Base-by-base conservation (phyloP, 1,140 invertebrate species). In the Neocloeon triangulifer region DNA sequence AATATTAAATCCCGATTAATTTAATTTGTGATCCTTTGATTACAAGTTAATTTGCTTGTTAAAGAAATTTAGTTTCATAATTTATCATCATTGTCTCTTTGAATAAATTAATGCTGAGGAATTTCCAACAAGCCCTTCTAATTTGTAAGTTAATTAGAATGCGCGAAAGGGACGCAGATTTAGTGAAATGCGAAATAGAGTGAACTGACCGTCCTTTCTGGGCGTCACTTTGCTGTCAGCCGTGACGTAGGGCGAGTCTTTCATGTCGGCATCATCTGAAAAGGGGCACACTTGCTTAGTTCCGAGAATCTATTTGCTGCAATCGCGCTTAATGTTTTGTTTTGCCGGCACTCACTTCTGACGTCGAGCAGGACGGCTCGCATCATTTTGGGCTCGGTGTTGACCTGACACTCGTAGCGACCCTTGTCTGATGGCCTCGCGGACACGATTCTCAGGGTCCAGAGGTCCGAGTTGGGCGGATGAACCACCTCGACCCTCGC, bases 301-400 rank as follows among this genome's bases (percentile, higher is more conserved):
- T n/a, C n/a, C n/a, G n/a, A n/a, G n/a, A n/a, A n/a, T n/a, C n/a
- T n/a, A n/a, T n/a, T n/a, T n/a, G n/a, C n/a, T 9, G 14, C 26
- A 16, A 27, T 27, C 26, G 26, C 26, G 7, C 26, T 9, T 10
- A 13, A 16, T 27, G 7, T 27, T 10, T 15, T 27, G 9, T 15
- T 8, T 14, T 9, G 8, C 15, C 10, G 30, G 4, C 9, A 28
- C 35, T 50, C 48, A 74, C 72, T 69, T 51, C 61, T 48, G 7
- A 75, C 69, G 17, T 56, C 61, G 13, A 76, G 57, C 42, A 62
- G 63, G 40, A 73, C 64, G 34, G 64, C 63, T 40, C 66, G 56
- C 52, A 67, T 73, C 52, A 73, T 65, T 49, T 76, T 77, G n/a
- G 73, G 73, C 41, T 78, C 71, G 1, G 72, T 75, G 47, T 76